Conservation (phyloP, 1,140 invertebrate species). For the Limonius californicus region DNA sequence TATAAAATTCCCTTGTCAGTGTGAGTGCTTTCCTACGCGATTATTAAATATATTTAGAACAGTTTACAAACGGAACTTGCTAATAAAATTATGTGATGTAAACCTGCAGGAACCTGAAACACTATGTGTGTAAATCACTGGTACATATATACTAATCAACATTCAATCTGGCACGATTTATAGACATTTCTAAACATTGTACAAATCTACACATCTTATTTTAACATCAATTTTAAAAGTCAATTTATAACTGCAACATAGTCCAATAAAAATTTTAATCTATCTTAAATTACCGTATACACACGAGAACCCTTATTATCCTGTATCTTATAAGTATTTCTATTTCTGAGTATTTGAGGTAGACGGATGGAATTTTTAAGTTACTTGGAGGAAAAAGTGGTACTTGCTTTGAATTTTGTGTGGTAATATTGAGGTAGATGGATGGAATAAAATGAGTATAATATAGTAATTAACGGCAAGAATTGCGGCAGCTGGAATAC, state of each 20-base stretch:
- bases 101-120: conserved; percentile 10
- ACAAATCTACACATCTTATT: conserved; percentile 17
- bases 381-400: neutral
- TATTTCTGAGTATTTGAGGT: conserved; percentile 39
- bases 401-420: conserved; percentile 7
- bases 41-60: conserved; percentile 1
- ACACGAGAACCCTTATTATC: conserved; percentile 36
- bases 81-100: neutral
- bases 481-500: conserved; percentile 27
- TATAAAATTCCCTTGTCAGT: conserved; percentile 12
- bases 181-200: conserved; percentile 17
- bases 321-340: conserved; percentile 33
- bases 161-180: conserved; percentile 17
- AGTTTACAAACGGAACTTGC: neutral
- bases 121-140: conserved; percentile 17
- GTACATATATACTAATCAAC: conserved; percentile 16
- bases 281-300: conserved; percentile 40
- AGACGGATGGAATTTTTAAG: conserved; percentile 46
- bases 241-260: conserved; percentile 29
- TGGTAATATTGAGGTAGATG: conserved; percentile 44
- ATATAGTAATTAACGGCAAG: conserved; percentile 26
- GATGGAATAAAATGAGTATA: conserved; percentile 45
- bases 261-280: conserved; percentile 34
- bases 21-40: neutral
- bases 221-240: conserved; percentile 16